Evolutionary conservation across 1,140 invertebrate species (phyloP).

Genomic region (Metopolophium dirhodum): DNA sequence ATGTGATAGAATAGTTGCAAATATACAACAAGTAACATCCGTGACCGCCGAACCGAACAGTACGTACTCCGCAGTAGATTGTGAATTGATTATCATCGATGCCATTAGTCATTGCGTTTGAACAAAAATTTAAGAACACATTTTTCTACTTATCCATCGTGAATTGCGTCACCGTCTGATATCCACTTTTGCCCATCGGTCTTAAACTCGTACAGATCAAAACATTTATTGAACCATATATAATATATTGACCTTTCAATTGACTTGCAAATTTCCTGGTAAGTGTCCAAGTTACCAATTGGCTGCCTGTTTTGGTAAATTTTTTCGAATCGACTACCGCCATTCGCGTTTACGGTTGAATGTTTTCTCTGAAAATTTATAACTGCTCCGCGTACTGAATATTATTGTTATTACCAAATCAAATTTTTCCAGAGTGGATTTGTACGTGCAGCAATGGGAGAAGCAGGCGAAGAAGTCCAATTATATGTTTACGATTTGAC

Average conservation of each 20-base stretch:
- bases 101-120: background rate
- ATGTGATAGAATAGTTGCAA: background rate
- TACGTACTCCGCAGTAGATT: too few species aligned
- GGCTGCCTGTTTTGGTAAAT: slow-evolving; percentile 9
- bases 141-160: background rate
- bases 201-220: background rate
- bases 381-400: background rate
- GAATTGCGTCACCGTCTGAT: background rate
- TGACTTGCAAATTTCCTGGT: slow-evolving; percentile 19
- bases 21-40: background rate
- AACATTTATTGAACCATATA: background rate
- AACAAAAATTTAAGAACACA: background rate
- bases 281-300: slow-evolving; percentile 13
- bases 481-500: slow-evolving; percentile 58
- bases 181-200: background rate
- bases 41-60: background rate
- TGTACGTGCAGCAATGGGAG: background rate
- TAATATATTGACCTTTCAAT: background rate
- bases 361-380: background rate
- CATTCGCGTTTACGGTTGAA: background rate
- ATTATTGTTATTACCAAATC: background rate
- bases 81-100: background rate
- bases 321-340: background rate
- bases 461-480: slow-evolving; percentile 57
- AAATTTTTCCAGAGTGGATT: background rate